Percentiles rank a stretch among this genome's conserved stretches.
phyloP scores from a whole-genome alignment of 2,113 vertebrate genomes.

The Neodontobutis hainanensis region DNA sequence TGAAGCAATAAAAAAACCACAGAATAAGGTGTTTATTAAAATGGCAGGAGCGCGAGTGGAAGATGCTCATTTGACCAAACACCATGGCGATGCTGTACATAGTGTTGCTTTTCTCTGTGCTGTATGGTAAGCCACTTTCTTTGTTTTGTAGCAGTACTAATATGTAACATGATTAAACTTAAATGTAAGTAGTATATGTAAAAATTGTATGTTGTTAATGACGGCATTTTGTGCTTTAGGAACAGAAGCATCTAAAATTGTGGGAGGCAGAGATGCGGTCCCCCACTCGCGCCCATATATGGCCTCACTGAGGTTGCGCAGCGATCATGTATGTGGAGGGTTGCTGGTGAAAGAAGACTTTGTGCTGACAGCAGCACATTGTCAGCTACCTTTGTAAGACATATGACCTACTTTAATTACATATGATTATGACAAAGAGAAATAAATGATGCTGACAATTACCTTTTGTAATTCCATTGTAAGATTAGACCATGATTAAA shows the following conservation, averaged over 20 bases:
- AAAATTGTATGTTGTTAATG: neutral
- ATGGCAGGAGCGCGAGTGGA: neutral
- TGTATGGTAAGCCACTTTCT: constrained; percentile 43
- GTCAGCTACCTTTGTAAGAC: constrained; percentile 55
- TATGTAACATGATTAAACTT: neutral
- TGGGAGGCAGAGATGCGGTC: constrained; percentile 72
- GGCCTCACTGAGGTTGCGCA: constrained; percentile 61
- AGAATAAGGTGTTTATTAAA: constrained; percentile 1
- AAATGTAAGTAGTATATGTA: too few relatives aligned
- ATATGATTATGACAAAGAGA: too few relatives aligned
- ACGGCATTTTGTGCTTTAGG: constrained; percentile 38
- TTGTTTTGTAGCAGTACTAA: neutral
- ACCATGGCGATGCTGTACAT: constrained; percentile 41
- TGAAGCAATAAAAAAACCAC: constrained; percentile 44
- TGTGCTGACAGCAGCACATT: constrained; percentile 82
- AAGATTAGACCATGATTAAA: too few relatives aligned
- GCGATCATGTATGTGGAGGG: constrained; percentile 71
- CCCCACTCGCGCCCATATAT: constrained; percentile 81
- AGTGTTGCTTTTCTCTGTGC: constrained; percentile 44
- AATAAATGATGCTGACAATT: too few relatives aligned
- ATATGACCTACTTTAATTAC: neutral
- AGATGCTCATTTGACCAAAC: constrained; percentile 5
- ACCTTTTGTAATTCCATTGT: too few relatives aligned
- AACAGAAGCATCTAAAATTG: constrained; percentile 59
- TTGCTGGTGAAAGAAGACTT: constrained; percentile 74